Conservation (phyloP, 2,888 invertebrate species). For the Aradus depressus region DNA sequence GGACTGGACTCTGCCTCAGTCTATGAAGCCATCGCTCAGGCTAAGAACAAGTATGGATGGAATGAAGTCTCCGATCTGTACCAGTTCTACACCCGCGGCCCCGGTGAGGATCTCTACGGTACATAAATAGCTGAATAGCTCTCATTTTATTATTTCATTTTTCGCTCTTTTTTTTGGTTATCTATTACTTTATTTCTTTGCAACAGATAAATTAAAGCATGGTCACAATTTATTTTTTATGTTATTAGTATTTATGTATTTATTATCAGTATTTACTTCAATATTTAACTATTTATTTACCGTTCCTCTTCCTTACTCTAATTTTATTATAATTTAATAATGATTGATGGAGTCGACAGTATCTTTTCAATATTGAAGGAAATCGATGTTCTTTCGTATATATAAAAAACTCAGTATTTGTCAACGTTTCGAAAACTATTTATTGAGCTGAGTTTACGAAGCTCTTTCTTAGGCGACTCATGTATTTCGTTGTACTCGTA, state of each 20-base stretch:
- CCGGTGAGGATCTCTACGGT: slow-evolving; percentile 34
- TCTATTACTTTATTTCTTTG: not conserved
- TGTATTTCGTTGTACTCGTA: too few species aligned
- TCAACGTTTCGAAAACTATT: too few species aligned
- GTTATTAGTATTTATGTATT: not conserved
- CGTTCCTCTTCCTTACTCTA: not conserved
- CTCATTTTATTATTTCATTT: not conserved
- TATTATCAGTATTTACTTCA: not conserved
- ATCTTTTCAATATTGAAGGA: too few species aligned
- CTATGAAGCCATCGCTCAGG: slow-evolving; percentile 62
- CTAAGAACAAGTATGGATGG: slow-evolving; percentile 64
- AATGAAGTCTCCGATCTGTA: slow-evolving; percentile 63
- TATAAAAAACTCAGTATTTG: too few species aligned
- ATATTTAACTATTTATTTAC: not conserved
- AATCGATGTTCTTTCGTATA: not conserved
- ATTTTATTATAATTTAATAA: not conserved
- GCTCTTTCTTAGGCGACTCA: too few species aligned
- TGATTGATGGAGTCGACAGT: too few species aligned
- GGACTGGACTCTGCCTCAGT: slow-evolving; percentile 53
- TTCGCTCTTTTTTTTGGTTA: slow-evolving; percentile 3
- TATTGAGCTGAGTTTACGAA: too few species aligned
- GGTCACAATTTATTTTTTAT: not conserved
- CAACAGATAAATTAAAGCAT: not conserved
- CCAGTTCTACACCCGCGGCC: slow-evolving; percentile 58
- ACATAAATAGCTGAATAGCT: slow-evolving; percentile 5